phyloP scores from a whole-genome alignment of 2,113 vertebrate genomes.

The Campylomormyrus numenius region DNA sequence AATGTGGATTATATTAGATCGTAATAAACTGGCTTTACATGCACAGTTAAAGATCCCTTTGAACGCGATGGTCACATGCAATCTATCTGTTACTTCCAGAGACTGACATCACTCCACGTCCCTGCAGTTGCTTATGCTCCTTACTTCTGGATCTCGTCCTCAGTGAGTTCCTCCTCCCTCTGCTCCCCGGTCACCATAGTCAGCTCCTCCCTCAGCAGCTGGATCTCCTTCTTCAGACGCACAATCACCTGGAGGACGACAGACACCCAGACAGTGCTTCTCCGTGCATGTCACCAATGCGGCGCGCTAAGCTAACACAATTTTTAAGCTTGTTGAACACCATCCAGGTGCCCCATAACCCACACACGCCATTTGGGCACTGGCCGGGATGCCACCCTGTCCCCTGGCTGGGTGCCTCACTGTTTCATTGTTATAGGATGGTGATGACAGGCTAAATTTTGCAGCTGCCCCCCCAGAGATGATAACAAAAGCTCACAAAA shows the following conservation, averaged over 20 bases:
- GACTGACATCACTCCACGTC: background rate
- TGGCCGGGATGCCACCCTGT: background rate
- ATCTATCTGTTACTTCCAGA: background rate
- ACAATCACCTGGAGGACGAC: conserved; percentile 63
- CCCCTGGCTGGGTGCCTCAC: background rate
- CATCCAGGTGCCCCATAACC: background rate
- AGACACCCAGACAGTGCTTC: background rate
- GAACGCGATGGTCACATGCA: background rate
- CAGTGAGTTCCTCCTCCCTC: conserved; percentile 65
- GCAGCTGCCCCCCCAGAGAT: background rate
- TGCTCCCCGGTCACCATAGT: conserved; percentile 70
- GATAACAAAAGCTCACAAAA: background rate
- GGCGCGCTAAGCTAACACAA: background rate
- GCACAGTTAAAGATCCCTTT: background rate
- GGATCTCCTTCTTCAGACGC: conserved; percentile 75
- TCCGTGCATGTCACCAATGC: background rate
- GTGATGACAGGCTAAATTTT: background rate
- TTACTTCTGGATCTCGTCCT: conserved; percentile 74
- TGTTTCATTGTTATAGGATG: background rate
- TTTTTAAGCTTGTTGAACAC: background rate
- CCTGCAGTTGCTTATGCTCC: conserved; percentile 9
- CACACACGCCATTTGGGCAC: background rate
- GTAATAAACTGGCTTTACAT: background rate
- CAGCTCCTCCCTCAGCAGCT: conserved; percentile 79
- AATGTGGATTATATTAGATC: background rate